phyloP scores from a whole-genome alignment of 2,888 invertebrate genomes.

The Lasioglossum calceatum region DNA sequence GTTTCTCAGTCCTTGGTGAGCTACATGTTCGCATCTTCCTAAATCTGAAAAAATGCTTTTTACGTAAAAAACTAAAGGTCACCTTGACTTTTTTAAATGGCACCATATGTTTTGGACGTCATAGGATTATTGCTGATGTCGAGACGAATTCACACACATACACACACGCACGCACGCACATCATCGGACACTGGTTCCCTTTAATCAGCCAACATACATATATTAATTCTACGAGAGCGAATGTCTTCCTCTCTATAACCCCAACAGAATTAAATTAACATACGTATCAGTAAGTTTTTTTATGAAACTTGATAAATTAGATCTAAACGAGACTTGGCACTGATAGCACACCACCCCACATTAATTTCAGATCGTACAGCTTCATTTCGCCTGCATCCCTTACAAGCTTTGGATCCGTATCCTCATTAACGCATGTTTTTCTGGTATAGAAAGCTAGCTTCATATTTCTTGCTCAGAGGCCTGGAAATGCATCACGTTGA shows the following conservation, averaged over 20 bases:
- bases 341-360: not conserved
- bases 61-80: too few relatives aligned
- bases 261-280: not conserved
- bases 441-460: not conserved
- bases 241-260: not conserved
- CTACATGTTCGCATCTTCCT: too few relatives aligned
- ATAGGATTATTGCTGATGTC: too few relatives aligned
- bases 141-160: too few relatives aligned
- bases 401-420: not conserved
- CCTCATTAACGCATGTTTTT: constrained; percentile 5
- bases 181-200: not conserved
- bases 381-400: not conserved
- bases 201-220: not conserved
- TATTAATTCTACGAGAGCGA: not conserved
- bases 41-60: too few relatives aligned
- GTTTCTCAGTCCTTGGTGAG: too few relatives aligned
- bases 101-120: too few relatives aligned
- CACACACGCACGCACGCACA: not conserved
- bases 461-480: not conserved
- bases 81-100: too few relatives aligned
- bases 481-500: not conserved
- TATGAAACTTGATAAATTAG: not conserved
- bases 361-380: not conserved
- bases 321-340: constrained; percentile 5
- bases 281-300: not conserved